Percentiles rank a stretch among this genome's conserved stretches.
phyloP scores from a whole-genome alignment of 2,888 invertebrate genomes.

The Morpho helenor region DNA sequence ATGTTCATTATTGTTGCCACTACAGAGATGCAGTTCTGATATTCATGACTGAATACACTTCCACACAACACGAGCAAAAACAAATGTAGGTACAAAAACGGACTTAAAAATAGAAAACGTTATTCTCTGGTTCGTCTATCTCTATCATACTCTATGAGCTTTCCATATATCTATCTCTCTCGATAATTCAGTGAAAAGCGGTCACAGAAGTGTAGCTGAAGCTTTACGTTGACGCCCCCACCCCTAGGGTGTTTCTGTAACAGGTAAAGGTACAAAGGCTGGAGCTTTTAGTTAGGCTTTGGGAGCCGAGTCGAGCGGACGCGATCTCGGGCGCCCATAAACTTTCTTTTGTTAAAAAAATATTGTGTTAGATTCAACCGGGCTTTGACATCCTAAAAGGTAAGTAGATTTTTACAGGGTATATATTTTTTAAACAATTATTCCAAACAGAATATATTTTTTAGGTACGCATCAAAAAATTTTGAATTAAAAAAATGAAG shows the following conservation, averaged over 20 bases:
- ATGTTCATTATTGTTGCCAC: neutral
- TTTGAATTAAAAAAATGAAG: no score
- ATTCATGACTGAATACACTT: conserved; percentile 1
- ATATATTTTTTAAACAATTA: conserved; percentile 3
- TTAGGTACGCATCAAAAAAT: no score
- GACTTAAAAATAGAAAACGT: neutral
- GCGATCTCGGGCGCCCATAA: conserved; percentile 8
- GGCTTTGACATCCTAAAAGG: conserved; percentile 2
- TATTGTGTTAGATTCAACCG: conserved; percentile 14
- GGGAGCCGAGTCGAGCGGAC: conserved; percentile 25
- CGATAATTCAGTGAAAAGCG: conserved; percentile 1
- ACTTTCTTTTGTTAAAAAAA: conserved; percentile 14
- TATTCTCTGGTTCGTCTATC: conserved; percentile 1
- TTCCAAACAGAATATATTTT: neutral
- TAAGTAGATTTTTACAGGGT: conserved; percentile 9
- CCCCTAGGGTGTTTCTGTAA: conserved; percentile 43
- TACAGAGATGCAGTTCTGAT: neutral
- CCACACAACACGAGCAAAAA: conserved; percentile 1
- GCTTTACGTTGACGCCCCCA: conserved; percentile 16
- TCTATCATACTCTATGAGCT: neutral
- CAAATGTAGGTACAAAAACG: neutral
- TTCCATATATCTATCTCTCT: conserved; percentile 8
- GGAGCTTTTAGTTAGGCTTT: conserved; percentile 33
- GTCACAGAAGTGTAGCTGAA: conserved; percentile 7
- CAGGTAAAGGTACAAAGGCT: conserved; percentile 58